Percentiles rank a stretch among this genome's conserved stretches.
Evolutionary conservation across 2,113 vertebrate species (phyloP).

Genomic region (Hemiscyllium ocellatum): DNA sequence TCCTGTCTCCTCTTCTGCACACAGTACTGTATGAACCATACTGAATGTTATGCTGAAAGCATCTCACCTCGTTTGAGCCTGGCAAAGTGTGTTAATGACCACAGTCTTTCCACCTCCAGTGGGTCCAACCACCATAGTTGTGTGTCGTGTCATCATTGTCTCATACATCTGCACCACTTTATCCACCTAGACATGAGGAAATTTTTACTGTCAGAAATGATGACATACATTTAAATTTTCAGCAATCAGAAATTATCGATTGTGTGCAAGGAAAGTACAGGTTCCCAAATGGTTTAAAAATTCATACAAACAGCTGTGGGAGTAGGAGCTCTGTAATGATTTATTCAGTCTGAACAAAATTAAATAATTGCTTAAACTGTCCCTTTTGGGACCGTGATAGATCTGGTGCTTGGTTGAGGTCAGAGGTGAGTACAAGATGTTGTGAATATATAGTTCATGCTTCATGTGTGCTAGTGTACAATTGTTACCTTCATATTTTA

Average conservation of each 20-base stretch:
- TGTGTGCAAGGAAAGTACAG: background rate
- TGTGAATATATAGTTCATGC: too few species aligned
- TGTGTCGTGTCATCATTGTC: conserved; percentile 94
- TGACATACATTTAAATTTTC: background rate
- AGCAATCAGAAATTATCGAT: background rate
- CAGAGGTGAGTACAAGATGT: too few species aligned
- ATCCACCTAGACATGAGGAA: conserved; percentile 67
- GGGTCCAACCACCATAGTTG: conserved; percentile 92
- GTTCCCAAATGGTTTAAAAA: background rate
- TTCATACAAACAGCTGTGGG: background rate
- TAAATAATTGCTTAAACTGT: background rate
- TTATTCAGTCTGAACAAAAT: background rate
- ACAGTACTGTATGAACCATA: background rate
- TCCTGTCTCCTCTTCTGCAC: background rate
- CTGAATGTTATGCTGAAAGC: background rate
- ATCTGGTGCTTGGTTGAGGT: background rate
- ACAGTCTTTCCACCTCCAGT: conserved; percentile 94
- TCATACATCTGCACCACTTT: conserved; percentile 97
- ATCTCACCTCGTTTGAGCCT: conserved; percentile 83
- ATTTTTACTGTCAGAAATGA: background rate
- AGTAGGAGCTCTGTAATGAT: background rate
- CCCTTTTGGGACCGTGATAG: background rate
- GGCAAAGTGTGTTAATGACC: conserved; percentile 83
- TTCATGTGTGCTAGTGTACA: too few species aligned
- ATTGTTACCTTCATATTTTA: too few species aligned